Base-by-base conservation (phyloP, 2,797 vertebrate species). In the Gymnodraco acuticeps region DNA sequence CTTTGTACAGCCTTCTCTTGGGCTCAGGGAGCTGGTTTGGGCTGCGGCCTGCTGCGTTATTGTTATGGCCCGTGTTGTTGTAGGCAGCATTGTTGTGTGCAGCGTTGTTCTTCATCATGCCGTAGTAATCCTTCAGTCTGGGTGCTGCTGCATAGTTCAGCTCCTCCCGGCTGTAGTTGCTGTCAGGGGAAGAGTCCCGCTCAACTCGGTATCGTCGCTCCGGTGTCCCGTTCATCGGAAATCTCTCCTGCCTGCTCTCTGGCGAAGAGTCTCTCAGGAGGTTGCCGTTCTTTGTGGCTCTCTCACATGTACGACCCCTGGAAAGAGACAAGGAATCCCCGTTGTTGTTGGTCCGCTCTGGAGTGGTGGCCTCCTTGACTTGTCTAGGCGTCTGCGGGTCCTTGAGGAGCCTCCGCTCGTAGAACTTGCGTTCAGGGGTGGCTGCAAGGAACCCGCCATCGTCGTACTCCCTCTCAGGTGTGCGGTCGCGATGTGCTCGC, bases 1-100 rank as follows among this genome's bases (percentile, higher is more conserved):
- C 97, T 94, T 97, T 98, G 94, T 97, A 97, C 20, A 96, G 94
- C 87, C 96, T 94, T 91, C 96, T 93, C 83, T 96, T 97, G 92
- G 96, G 97, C 93, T 98, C 96, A 0, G 95, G 92, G 47, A 82
- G 91, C 66, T 95, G 96, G 82, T 94, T 93, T 38, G 94, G 88
- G 80, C 87, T 91, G 83, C 83, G 93, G 89, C 90, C 86, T 0
- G 56, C 81, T 59, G 85, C 23, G 45, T 91, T 90, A 75, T 87
- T 91, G 83, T 92, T 92, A 64, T 91, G 90, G 82, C 89, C 88
- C 6, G 90, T 66, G 69, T 96, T 96, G 1, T 92, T 92, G 83
- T 87, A 87, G 82, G 88, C 92, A 80, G 86, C 83, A 12, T 93
- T 89, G 89, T 90, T 92, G 87, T 93, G 88, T 77, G 90, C 84